Percentiles rank a stretch among this genome's conserved stretches.
Conservation (phyloP, 2,888 invertebrate genomes). For the Sinotaia quadrata region DNA sequence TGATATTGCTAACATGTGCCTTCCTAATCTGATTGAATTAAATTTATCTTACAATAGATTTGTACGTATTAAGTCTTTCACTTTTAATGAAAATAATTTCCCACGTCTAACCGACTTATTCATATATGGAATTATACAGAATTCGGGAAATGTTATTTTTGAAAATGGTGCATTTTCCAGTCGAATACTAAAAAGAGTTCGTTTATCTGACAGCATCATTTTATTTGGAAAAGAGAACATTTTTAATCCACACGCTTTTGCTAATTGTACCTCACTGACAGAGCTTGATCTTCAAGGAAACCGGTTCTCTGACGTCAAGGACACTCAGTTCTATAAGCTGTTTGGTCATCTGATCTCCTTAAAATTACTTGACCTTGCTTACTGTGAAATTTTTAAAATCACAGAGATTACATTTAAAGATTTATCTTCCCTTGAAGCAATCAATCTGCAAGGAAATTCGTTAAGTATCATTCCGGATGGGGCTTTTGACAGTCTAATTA, state of each 20-base stretch:
- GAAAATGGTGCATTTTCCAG: too few species aligned
- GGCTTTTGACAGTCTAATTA: conserved; percentile 1
- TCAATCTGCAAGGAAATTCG: background rate
- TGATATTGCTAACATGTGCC: too few species aligned
- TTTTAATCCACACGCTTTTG: conserved; percentile 8
- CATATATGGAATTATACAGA: too few species aligned
- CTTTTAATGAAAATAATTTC: too few species aligned
- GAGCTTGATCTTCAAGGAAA: conserved; percentile 19
- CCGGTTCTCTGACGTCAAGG: background rate
- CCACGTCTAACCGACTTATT: too few species aligned
- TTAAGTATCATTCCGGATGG: background rate
- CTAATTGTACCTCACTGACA: background rate
- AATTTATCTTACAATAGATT: too few species aligned
- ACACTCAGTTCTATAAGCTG: conserved; percentile 4
- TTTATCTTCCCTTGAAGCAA: background rate
- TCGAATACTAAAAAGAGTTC: too few species aligned
- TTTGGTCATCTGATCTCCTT: conserved; percentile 15
- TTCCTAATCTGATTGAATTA: too few species aligned
- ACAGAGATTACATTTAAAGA: background rate
- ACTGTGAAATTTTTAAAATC: background rate
- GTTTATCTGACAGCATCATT: too few species aligned
- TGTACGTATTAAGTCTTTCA: too few species aligned
- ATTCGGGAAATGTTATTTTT: too few species aligned
- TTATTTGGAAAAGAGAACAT: too few species aligned
- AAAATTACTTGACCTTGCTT: conserved; percentile 11